Evolutionary conservation across 2,888 invertebrate genomes (phyloP), one percentile per base, ranked within the genome.

Genomic region (Lampropteryx suffumata): DNA sequence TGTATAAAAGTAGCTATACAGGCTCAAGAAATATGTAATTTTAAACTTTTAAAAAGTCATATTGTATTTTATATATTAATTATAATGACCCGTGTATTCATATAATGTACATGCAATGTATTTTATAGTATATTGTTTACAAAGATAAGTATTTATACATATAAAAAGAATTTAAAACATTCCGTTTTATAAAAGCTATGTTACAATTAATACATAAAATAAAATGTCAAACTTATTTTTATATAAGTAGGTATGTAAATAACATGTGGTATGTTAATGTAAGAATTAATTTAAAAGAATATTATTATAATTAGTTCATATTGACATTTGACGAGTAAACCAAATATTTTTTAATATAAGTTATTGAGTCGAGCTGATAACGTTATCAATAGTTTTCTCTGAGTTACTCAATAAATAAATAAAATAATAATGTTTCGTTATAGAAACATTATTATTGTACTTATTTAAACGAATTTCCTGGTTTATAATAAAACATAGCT

Each of bases 361-460:
- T 47, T 39, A n/a, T 11, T 17, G 17, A 42, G 41, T 5, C 45
- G 26, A 26, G 17, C 28, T 46, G 3, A 14, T 34, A 35, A 17
- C 17, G 3, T 3, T 17, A 17, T 17, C 17, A 35, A 21, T 30
- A 27, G 28, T 33, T 44, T 26, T 17, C 6, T n/a, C 33, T 21
- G 6, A 13, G 30, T 12, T 14, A 39, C 11, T 41, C 3, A 10
- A 3, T 33, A 39, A 39, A 34, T 40, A 35, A 44, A 27, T 33
- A 13, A 26, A 1, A 32, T 24, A 24, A 13, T 17, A 34, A 43
- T 46, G 69, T 66, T 71, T 56, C 66, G 68, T 68, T 71, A 24
- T 71, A 66, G 65, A 55, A 67, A 47, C 61, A 51, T 6, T 27
- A 28, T 13, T 36, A 1, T 32, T 13, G 36, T 41, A 40, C 32